Conservation (phyloP, 2,113 vertebrate species). For the Bufo bufo region DNA sequence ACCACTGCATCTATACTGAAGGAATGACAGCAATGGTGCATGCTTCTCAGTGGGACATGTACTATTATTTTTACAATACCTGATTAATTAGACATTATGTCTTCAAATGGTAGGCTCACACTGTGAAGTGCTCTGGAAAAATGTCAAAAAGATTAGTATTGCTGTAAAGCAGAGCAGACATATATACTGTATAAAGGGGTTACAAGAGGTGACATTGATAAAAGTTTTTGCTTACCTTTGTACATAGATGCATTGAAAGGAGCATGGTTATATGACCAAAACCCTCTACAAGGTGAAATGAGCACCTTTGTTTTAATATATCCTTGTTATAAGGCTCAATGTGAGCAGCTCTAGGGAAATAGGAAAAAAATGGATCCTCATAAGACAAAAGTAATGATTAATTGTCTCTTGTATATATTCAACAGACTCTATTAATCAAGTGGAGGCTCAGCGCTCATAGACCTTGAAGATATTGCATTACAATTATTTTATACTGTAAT, state of each 20-base stretch:
- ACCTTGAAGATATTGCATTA: slow-evolving; percentile 39
- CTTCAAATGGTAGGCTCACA: slow-evolving; percentile 23
- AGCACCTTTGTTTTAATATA: slow-evolving; percentile 24
- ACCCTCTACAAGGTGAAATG: neutral
- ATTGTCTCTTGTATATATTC: slow-evolving; percentile 32
- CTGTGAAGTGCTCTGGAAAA: slow-evolving; percentile 9
- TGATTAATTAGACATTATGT: slow-evolving; percentile 46
- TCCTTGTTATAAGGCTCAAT: neutral
- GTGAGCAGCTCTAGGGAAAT: neutral
- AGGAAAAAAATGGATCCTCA: slow-evolving; percentile 13
- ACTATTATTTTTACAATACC: slow-evolving; percentile 34
- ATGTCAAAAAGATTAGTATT: slow-evolving; percentile 31
- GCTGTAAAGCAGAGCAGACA: neutral
- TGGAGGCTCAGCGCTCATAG: neutral
- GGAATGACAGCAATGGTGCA: slow-evolving; percentile 20
- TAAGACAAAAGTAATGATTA: slow-evolving; percentile 35
- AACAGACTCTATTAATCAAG: slow-evolving; percentile 50
- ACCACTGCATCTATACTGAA: neutral
- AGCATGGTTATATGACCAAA: neutral
- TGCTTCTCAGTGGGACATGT: slow-evolving; percentile 32
- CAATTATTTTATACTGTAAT: slow-evolving; percentile 32
- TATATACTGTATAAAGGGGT: neutral
- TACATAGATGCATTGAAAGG: neutral
- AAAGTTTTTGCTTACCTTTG: slow-evolving; percentile 9
- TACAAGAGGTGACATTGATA: slow-evolving; percentile 15